Percentiles rank a stretch among this genome's conserved stretches.
phyloP scores from a whole-genome alignment of 1,140 invertebrate species.

The Zaprionus capensis region DNA sequence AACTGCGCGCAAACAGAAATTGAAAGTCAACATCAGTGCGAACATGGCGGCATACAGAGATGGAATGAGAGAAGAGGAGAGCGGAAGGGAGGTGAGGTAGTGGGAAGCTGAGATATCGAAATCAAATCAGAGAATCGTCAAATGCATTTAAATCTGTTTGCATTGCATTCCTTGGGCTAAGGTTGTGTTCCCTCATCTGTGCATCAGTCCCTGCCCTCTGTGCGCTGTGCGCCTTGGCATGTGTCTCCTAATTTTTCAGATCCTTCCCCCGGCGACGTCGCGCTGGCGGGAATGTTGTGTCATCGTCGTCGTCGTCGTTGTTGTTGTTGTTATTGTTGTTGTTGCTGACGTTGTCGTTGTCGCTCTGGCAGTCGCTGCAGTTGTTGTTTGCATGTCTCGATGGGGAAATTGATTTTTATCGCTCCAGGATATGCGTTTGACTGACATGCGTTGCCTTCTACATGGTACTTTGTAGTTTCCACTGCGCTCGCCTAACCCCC shows the following conservation, averaged over 20 bases:
- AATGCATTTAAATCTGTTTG: conserved; percentile 81
- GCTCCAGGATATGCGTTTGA: conserved; percentile 60
- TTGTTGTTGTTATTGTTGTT: not conserved
- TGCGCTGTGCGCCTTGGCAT: conserved; percentile 55
- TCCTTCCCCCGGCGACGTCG: not conserved
- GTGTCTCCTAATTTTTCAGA: conserved; percentile 67
- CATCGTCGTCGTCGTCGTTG: not conserved
- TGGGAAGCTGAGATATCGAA: conserved; percentile 53
- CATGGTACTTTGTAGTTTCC: conserved; percentile 11
- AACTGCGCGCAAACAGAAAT: conserved; percentile 64
- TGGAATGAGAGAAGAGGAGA: not conserved
- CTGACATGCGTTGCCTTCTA: conserved; percentile 27
- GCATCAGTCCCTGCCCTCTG: conserved; percentile 19
- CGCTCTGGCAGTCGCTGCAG: conserved; percentile 27
- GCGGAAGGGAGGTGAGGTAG: not conserved
- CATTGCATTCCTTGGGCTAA: conserved; percentile 61
- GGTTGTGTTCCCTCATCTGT: conserved; percentile 9
- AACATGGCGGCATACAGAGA: not conserved
- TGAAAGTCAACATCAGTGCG: conserved; percentile 68
- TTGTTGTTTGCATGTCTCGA: conserved; percentile 52
- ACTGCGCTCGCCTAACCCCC: not conserved
- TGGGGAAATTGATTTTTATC: conserved; percentile 75
- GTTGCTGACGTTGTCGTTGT: conserved; percentile 9
- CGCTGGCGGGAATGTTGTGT: not conserved
- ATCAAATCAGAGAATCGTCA: conserved; percentile 77